A percentile compares a stretch with the other conserved stretches of the same genome.
phyloP scores from a whole-genome alignment of 2,797 vertebrate species.

The Gymnopithys bicolor region DNA sequence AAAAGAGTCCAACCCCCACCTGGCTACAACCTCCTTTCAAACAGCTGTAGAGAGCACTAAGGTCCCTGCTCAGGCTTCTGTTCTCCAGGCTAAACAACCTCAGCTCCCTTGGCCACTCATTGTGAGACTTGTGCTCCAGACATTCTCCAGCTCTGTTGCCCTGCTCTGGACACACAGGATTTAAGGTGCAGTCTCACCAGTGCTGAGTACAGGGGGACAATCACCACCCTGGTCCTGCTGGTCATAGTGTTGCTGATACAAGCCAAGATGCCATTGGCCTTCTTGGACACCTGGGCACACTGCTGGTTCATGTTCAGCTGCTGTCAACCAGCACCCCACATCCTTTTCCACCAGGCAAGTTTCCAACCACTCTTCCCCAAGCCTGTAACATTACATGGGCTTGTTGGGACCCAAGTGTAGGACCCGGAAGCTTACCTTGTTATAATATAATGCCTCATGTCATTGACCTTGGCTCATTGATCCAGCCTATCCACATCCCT shows the following conservation, averaged over 20 bases:
- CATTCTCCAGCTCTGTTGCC: neutral
- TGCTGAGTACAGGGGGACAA: too few species aligned
- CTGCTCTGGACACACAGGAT: neutral
- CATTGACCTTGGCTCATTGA: accelerated
- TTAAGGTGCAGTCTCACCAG: too few species aligned
- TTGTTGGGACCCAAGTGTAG: neutral
- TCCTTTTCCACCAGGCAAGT: neutral
- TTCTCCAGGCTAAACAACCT: neutral
- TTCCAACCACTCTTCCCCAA: neutral
- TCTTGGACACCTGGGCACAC: neutral
- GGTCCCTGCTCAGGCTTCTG: neutral
- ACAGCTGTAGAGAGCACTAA: neutral
- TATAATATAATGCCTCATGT: neutral
- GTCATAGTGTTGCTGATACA: too few species aligned
- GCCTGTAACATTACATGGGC: accelerated
- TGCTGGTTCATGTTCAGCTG: neutral
- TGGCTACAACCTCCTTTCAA: neutral
- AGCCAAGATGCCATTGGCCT: neutral
- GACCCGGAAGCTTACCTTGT: neutral
- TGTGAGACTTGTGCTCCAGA: neutral
- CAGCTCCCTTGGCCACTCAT: neutral
- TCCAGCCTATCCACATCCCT: neutral
- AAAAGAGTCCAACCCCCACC: neutral
- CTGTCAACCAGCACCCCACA: neutral
- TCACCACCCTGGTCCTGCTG: too few species aligned